A percentile compares a stretch with the other conserved stretches of the same genome.
These are phyloP conservation scores for Pantelozetes paolii DNA, from an alignment of 2,888 invertebrate species.

Conservation along the genomic window DNA sequence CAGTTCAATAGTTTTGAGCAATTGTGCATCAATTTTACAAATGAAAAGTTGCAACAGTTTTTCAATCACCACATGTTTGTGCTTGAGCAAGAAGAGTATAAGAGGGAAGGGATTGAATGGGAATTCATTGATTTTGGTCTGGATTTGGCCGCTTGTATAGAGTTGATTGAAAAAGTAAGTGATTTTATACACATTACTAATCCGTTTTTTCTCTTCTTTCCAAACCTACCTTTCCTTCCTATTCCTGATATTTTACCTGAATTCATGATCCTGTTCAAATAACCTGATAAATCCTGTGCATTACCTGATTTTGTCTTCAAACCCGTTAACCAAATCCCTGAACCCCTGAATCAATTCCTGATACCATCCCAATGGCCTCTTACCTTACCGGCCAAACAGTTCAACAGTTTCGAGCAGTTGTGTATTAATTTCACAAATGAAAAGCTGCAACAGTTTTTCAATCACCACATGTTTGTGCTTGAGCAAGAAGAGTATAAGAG, in stretches of 20 bases:
- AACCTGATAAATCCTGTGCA: no score
- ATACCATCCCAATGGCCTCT: neutral
- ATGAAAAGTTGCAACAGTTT: conserved; percentile 98
- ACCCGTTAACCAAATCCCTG: neutral
- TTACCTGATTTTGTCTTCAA: no score
- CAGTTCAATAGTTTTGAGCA: conserved; percentile 98
- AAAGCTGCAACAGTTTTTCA: conserved; percentile 99
- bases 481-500: conserved; percentile 98
- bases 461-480: conserved; percentile 99
- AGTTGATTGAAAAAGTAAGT: conserved; percentile 92
- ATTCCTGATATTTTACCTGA: neutral
- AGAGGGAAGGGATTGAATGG: conserved; percentile 94
- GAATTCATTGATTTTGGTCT: conserved; percentile 99
- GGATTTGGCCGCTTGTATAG: conserved; percentile 97
- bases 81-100: conserved; percentile 98
- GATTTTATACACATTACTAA: conserved; percentile 38
- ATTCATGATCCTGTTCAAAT: neutral
- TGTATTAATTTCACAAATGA: conserved; percentile 99
- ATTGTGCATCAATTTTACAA: conserved; percentile 99
- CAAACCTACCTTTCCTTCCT: neutral
- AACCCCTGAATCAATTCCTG: neutral
- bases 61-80: conserved; percentile 99
- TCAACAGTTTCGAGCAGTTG: conserved; percentile 98
- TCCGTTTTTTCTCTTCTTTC: conserved; percentile 34
- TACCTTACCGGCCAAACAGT: conserved; percentile 51